A percentile compares a stretch with the other conserved stretches of the same genome.
Conservation (phyloP, 2,888 invertebrate genomes). For the Dione juno region DNA sequence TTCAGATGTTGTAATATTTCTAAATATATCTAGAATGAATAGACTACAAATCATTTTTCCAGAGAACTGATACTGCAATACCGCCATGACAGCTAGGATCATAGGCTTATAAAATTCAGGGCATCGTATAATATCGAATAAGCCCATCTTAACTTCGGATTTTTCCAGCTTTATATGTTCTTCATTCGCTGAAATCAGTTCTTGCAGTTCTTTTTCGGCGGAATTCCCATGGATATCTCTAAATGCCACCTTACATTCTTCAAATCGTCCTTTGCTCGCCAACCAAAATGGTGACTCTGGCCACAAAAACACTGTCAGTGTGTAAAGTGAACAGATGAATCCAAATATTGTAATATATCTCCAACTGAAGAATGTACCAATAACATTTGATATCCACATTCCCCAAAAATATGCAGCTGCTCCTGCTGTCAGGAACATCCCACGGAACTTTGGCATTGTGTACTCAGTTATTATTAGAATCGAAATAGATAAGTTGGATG, state of each 20-base stretch:
- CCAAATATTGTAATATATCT: conserved; percentile 50
- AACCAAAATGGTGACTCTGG: conserved; percentile 57
- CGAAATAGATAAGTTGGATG: conserved; percentile 46
- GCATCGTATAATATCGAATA: conserved; percentile 46
- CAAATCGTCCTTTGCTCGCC: conserved; percentile 58
- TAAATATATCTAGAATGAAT: conserved; percentile 61
- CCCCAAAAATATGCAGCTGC: conserved; percentile 53
- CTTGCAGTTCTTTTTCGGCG: conserved; percentile 39
- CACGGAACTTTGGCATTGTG: conserved; percentile 50
- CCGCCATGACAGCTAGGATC: conserved; percentile 53
- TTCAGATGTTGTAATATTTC: conserved; percentile 57
- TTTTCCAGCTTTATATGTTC: conserved; percentile 8
- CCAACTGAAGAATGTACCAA: conserved; percentile 54
- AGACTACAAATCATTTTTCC: conserved; percentile 59
- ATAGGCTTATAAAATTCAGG: conserved; percentile 59
- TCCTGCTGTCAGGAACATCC: conserved; percentile 51
- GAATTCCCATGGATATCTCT: conserved; percentile 58
- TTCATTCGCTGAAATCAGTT: not conserved
- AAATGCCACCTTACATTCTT: conserved; percentile 55
- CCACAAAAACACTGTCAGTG: conserved; percentile 21
- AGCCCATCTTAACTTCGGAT: not conserved
- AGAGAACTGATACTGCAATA: conserved; percentile 58
- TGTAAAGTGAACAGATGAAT: conserved; percentile 22
- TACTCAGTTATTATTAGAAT: conserved; percentile 52
- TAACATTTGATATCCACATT: conserved; percentile 53